phyloP scores from a whole-genome alignment of 2,888 invertebrate species.

The Drosophila ochracea region DNA sequence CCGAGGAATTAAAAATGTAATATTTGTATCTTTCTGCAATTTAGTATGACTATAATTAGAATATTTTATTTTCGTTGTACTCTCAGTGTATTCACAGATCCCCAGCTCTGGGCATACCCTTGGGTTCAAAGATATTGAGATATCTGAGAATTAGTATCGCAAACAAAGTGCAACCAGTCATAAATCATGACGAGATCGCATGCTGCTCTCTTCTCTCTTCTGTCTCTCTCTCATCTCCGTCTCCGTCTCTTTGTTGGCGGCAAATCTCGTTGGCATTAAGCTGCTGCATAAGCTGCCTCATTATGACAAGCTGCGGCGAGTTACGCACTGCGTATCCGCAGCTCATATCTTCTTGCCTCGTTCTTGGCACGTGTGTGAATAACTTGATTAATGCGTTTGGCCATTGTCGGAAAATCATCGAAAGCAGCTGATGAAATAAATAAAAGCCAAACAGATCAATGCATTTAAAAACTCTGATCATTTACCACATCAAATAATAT shows the following conservation, averaged over 20 bases:
- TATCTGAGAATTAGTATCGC: slow-evolving; percentile 47
- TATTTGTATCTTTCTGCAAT: background rate
- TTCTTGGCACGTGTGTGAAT: slow-evolving; percentile 38
- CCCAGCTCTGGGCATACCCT: background rate
- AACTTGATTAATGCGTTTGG: slow-evolving; percentile 67
- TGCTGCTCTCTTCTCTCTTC: slow-evolving; percentile 24
- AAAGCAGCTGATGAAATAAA: slow-evolving; percentile 5
- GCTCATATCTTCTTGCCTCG: slow-evolving; percentile 40
- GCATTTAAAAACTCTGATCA: background rate
- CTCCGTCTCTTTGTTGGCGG: slow-evolving; percentile 11
- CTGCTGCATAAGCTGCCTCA: slow-evolving; percentile 54
- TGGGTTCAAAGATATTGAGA: slow-evolving; percentile 15
- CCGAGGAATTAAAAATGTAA: background rate
- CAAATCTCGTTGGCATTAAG: slow-evolving; percentile 46
- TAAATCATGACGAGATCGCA: slow-evolving; percentile 67
- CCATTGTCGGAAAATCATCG: slow-evolving; percentile 50
- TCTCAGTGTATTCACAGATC: background rate
- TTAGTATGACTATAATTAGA: too few relatives aligned
- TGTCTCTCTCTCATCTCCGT: background rate
- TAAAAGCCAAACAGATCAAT: background rate
- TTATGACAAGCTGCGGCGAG: slow-evolving; percentile 66
- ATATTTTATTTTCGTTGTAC: too few relatives aligned
- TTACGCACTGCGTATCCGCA: slow-evolving; percentile 55
- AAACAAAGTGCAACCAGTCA: slow-evolving; percentile 38
- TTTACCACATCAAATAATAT: background rate